Percentiles rank a stretch among this genome's conserved stretches.
Conservation (phyloP, 2,113 vertebrate genomes). For the Ursus arctos region DNA sequence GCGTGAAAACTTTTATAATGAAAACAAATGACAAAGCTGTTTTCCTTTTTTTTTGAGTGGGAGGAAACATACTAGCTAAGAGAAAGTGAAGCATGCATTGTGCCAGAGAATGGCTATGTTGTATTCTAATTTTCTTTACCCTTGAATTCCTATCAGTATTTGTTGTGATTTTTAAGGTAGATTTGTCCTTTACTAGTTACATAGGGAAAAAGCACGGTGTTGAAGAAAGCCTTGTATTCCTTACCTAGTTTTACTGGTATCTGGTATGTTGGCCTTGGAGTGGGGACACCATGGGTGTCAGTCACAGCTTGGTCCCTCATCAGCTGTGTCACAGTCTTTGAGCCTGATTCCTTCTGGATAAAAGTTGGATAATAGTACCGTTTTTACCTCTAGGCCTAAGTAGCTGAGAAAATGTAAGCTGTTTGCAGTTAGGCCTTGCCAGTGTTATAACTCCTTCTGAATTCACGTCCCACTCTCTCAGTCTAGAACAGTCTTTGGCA, state of each 20-base stretch:
- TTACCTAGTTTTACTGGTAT: background rate
- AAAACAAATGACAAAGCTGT: background rate
- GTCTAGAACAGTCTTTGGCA: background rate
- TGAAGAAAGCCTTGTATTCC: background rate
- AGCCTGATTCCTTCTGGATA: background rate
- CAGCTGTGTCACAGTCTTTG: background rate
- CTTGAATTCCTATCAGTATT: background rate
- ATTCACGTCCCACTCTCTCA: background rate
- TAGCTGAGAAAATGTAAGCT: background rate
- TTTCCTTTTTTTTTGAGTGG: background rate
- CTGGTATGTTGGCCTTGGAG: background rate
- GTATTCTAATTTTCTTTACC: conserved; percentile 44
- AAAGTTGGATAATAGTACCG: background rate
- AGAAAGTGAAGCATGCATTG: background rate
- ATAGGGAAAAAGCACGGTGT: background rate
- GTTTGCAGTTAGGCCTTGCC: background rate
- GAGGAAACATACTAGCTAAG: background rate
- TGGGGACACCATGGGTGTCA: background rate
- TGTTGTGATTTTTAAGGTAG: background rate
- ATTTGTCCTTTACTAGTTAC: background rate
- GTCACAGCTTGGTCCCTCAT: background rate
- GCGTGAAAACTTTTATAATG: background rate
- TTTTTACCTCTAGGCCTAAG: background rate
- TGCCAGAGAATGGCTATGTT: background rate
- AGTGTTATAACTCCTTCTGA: background rate